Base-by-base conservation (phyloP, 2,888 invertebrate species). In the Cantharis rustica region DNA sequence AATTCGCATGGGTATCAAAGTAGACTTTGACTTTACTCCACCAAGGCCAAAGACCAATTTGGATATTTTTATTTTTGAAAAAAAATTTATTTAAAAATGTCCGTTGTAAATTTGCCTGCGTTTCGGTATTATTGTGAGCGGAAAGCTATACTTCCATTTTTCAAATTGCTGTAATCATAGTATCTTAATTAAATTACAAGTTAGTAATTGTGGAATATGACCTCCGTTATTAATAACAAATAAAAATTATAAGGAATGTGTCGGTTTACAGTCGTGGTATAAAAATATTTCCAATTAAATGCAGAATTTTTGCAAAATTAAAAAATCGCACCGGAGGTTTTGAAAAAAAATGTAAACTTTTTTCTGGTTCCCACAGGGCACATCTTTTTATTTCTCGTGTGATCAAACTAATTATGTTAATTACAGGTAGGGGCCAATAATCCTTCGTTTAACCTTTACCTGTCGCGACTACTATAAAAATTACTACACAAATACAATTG, bases 321-420 rank as follows among this genome's bases (percentile, higher is more conserved):
- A 11, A 4, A 3, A 27, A 27, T 27, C 27, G 13, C 10, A 10
- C 17, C 13, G 17, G 11, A 17, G 16, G 4, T 16, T 63, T 17
- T 63, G n/a, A 17, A 17, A 20, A n/a, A 66, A 66, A 23, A 17
- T n/a, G 64, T 20, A 13, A 20, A 23, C 7, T n/a, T n/a, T n/a
- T 47, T 47, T 16, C 5, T 66, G 64, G 17, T 66, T 66, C 64
- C 23, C 68, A 68, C 27, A 27, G 26, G 16, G 27, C 23, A 15
- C 68, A 26, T 68, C 68, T 27, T 68, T 20, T 68, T 27, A 15
- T 10, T 68, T 68, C 68, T 68, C 68, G 27, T 68, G 68, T 68
- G 68, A 68, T 16, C 26, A 26, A 23, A 26, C 27, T 68, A 68
- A 68, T 68, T 68, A 27, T 68, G 16, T 31, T 27, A 68, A 68